phyloP scores from a whole-genome alignment of 1,140 invertebrate species.

The Marisa cornuarietis region DNA sequence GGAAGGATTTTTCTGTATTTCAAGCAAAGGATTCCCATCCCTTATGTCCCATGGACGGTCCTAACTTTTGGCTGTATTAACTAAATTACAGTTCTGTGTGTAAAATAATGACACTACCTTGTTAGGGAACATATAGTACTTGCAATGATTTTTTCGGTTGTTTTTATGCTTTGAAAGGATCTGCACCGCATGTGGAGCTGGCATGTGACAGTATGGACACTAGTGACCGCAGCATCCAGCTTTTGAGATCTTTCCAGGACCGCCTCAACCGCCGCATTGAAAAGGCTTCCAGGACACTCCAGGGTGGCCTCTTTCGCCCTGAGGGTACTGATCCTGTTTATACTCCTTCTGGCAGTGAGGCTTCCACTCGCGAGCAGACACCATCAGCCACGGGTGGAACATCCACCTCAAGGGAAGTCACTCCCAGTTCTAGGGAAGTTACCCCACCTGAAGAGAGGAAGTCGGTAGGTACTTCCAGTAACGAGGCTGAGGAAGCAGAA shows the following conservation, averaged over 20 bases:
- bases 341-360: slow-evolving; percentile 8
- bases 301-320: slow-evolving; percentile 19
- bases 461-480: slow-evolving; percentile 2
- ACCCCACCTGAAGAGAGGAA: slow-evolving; percentile 7
- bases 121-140: too few species aligned
- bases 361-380: slow-evolving; percentile 12
- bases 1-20: too few species aligned
- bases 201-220: slow-evolving; percentile 2
- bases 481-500: slow-evolving; percentile 1
- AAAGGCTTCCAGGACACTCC: slow-evolving; percentile 14
- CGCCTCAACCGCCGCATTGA: slow-evolving; percentile 22
- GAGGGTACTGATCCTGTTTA: neutral
- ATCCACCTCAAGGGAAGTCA: neutral
- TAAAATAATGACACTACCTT: too few species aligned
- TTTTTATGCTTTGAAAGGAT: neutral
- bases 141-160: too few species aligned
- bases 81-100: too few species aligned
- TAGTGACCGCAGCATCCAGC: slow-evolving; percentile 21
- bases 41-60: too few species aligned
- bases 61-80: too few species aligned
- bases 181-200: slow-evolving; percentile 17
- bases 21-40: too few species aligned
- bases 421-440: slow-evolving; percentile 13
- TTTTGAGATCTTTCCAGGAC: slow-evolving; percentile 19
- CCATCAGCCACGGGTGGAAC: neutral